Conservation (phyloP, 1,140 invertebrate genomes). For the Leptoteleia sp. region DNA sequence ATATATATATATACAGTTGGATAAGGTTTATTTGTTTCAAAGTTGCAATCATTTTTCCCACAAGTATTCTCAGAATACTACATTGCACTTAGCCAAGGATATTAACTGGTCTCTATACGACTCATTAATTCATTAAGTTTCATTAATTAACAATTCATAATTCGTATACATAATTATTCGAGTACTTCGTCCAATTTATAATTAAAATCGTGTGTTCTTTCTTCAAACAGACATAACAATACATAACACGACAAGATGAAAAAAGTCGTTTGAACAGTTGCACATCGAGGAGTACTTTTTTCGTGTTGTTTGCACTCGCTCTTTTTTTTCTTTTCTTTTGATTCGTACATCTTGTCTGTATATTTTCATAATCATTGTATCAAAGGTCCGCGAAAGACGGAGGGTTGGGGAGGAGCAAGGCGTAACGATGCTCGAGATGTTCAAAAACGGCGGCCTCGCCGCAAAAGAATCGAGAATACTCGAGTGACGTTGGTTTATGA, state of each 20-base stretch:
- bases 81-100: no score
- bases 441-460: slow-evolving; percentile 61
- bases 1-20: no score
- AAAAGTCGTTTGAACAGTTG: slow-evolving; percentile 53
- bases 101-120: no score
- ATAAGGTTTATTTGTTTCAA: no score
- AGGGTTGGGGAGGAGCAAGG: slow-evolving; percentile 16
- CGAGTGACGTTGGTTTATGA: slow-evolving; percentile 74
- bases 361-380: slow-evolving; percentile 66
- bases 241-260: slow-evolving; percentile 14
- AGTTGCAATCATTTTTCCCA: no score
- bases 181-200: no score
- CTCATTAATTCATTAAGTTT: no score
- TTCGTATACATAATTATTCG: no score
- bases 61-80: no score
- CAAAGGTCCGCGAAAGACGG: slow-evolving; percentile 44
- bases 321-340: slow-evolving; percentile 15
- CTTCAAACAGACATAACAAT: slow-evolving; percentile 24
- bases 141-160: no score
- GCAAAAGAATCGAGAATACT: slow-evolving; percentile 70
- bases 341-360: slow-evolving; percentile 56
- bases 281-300: slow-evolving; percentile 43
- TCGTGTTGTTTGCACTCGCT: slow-evolving; percentile 16
- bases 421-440: slow-evolving; percentile 59
- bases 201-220: no score